These are phyloP conservation scores for Lepidochrysops patricia DNA, from an alignment of 2,888 invertebrate species.

Conservation along the genomic window DNA sequence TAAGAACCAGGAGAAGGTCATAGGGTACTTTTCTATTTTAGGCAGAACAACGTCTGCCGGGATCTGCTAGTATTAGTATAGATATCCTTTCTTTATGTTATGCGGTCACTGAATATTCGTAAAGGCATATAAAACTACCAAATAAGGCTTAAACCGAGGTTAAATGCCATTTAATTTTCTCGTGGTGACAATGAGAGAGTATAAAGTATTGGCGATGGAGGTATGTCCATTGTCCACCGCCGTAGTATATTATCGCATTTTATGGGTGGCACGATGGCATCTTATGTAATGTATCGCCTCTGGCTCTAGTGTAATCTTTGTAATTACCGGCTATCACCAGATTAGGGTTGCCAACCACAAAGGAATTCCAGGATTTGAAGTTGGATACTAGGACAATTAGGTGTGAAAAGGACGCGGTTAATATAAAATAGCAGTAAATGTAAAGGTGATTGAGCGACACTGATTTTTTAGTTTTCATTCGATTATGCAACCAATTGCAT, in stretches of 20 bases:
- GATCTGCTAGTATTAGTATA: too few relatives aligned
- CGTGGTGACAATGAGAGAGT: conserved; percentile 2
- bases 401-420: too few relatives aligned
- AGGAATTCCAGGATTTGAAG: too few relatives aligned
- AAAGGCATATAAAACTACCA: background rate
- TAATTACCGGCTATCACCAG: conserved; percentile 31
- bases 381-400: too few relatives aligned
- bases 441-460: too few relatives aligned
- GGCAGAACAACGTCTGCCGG: too few relatives aligned
- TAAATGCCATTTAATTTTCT: conserved; percentile 1
- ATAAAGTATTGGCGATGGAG: background rate
- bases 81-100: too few relatives aligned
- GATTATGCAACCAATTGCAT: too few relatives aligned
- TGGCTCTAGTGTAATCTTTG: conserved; percentile 6
- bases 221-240: background rate
- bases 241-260: background rate
- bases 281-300: background rate
- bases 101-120: background rate
- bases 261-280: conserved; percentile 1
- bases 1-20: too few relatives aligned
- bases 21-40: too few relatives aligned
- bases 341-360: conserved; percentile 25
- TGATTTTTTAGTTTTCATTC: too few relatives aligned
- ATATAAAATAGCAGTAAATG: too few relatives aligned
- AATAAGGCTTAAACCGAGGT: background rate